Evolutionary conservation across 1,140 invertebrate genomes (phyloP).

Genomic region (Diorhabda sublineata): DNA sequence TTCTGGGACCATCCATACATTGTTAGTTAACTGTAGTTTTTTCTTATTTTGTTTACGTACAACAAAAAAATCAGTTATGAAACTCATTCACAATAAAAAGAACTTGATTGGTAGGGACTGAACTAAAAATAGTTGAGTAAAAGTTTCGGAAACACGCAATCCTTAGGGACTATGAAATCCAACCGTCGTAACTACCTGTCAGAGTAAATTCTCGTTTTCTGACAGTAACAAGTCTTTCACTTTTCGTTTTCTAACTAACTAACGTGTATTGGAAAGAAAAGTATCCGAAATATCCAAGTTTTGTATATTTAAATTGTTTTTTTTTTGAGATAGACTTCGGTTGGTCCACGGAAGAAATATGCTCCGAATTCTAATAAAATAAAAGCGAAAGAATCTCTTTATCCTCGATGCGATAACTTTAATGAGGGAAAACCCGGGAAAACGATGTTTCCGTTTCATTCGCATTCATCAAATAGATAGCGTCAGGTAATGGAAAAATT

Average conservation of each 20-base stretch:
- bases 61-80: too few species aligned
- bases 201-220: slow-evolving; percentile 10
- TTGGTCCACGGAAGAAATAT: neutral
- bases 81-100: too few species aligned
- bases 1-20: too few species aligned
- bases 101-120: too few species aligned
- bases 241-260: too few species aligned
- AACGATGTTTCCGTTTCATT: slow-evolving; percentile 22
- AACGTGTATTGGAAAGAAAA: too few species aligned
- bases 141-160: slow-evolving; percentile 20
- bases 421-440: slow-evolving; percentile 21
- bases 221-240: neutral
- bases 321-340: neutral
- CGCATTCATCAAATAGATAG: slow-evolving; percentile 26
- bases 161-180: slow-evolving; percentile 25
- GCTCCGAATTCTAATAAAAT: neutral
- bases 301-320: too few species aligned
- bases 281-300: too few species aligned
- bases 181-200: slow-evolving; percentile 33
- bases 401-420: slow-evolving; percentile 14
- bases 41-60: too few species aligned
- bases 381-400: slow-evolving; percentile 3
- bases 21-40: too few species aligned
- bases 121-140: slow-evolving; percentile 22
- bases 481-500: slow-evolving; percentile 29